These are phyloP conservation scores for Numenius phaeopus DNA, from an alignment of 2,797 vertebrate genomes.

Conservation along the genomic window DNA sequence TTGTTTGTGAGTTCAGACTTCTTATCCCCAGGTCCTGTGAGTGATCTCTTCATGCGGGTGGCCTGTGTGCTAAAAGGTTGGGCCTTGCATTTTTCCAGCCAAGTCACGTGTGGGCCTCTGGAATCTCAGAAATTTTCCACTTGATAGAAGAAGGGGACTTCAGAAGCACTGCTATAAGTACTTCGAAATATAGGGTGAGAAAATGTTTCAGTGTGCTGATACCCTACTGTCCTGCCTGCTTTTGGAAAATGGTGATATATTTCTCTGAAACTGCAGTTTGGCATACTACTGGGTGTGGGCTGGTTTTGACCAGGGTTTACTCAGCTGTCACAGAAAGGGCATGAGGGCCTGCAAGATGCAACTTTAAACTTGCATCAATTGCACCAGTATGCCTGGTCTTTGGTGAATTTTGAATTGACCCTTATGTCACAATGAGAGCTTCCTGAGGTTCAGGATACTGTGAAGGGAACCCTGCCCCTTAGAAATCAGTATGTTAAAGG, in stretches of 20 bases:
- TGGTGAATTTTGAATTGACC: neutral
- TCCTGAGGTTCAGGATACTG: neutral
- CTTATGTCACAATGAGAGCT: neutral
- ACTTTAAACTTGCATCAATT: neutral
- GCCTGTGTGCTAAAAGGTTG: constrained; percentile 51
- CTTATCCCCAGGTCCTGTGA: constrained; percentile 49
- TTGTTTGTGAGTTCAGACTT: constrained; percentile 47
- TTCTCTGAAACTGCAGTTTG: neutral
- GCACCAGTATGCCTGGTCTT: neutral
- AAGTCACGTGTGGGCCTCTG: constrained; percentile 55
- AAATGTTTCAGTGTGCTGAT: neutral
- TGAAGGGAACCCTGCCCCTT: neutral
- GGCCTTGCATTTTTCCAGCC: constrained; percentile 46
- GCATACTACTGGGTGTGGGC: neutral
- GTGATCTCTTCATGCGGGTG: constrained; percentile 57
- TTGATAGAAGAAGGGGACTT: constrained; percentile 64
- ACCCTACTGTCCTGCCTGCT: neutral
- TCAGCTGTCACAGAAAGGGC: neutral
- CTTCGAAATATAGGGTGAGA: constrained; percentile 5
- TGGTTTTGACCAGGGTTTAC: neutral
- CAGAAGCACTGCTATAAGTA: constrained; percentile 37
- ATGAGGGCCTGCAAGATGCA: neutral
- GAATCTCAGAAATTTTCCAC: constrained; percentile 72
- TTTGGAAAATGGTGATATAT: neutral
- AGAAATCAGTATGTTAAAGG: neutral